Evolutionary conservation across 2,113 vertebrate species (phyloP).

Genomic region (Tichodroma muraria): DNA sequence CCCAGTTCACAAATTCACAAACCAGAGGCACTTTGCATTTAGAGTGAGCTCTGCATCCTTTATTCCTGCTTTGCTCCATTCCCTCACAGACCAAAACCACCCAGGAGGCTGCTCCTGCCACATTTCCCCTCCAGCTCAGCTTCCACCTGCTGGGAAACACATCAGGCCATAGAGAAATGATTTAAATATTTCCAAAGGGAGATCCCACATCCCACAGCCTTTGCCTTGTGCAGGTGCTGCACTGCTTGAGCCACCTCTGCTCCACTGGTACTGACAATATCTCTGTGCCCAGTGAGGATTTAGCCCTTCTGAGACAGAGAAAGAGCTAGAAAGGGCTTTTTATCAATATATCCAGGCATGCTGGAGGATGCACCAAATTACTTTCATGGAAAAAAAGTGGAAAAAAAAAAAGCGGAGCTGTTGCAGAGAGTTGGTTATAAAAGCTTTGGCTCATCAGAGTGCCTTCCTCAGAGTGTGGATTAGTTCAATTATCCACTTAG

Average conservation of each 20-base stretch:
- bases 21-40: background rate
- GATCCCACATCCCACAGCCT: background rate
- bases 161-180: background rate
- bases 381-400: background rate
- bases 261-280: background rate
- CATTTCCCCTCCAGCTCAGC: background rate
- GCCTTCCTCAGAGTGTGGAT: background rate
- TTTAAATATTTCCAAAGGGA: background rate
- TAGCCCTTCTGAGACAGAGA: background rate
- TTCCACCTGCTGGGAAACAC: background rate
- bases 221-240: accelerated
- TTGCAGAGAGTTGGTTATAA: background rate
- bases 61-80: background rate
- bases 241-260: background rate
- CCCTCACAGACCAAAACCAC: background rate
- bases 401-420: background rate
- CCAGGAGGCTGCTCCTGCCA: background rate
- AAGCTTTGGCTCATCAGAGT: background rate
- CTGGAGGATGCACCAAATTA: background rate
- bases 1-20: background rate
- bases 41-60: background rate
- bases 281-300: background rate
- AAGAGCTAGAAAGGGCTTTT: background rate
- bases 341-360: accelerated
- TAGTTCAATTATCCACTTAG: slow-evolving; percentile 19